Percentiles rank a stretch among this genome's conserved stretches.
Evolutionary conservation across 2,113 vertebrate genomes (phyloP).

Genomic region (Lathamus discolor): DNA sequence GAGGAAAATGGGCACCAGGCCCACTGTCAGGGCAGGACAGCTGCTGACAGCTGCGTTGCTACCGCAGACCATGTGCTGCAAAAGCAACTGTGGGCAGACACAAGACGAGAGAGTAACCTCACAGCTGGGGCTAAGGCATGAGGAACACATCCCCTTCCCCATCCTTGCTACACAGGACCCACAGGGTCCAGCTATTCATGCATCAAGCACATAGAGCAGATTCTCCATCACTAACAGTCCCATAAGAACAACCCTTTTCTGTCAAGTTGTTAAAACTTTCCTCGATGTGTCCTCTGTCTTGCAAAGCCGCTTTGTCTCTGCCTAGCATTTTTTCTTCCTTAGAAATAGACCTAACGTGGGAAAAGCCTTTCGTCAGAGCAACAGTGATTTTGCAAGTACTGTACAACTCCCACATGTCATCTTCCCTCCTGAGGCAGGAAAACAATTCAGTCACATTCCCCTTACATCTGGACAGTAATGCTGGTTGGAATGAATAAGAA

Average conservation of each 20-base stretch:
- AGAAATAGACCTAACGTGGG: neutral
- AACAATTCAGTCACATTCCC: constrained; percentile 9
- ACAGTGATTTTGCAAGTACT: constrained; percentile 30
- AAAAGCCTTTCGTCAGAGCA: constrained; percentile 19
- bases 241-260: neutral
- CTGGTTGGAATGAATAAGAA: neutral
- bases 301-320: neutral
- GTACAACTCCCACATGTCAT: constrained; percentile 6
- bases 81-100: neutral
- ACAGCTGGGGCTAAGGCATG: fast-evolving
- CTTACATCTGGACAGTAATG: constrained; percentile 21
- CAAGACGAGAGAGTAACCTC: fast-evolving
- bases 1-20: neutral
- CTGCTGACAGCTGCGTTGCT: fast-evolving
- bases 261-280: neutral
- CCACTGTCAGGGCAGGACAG: neutral
- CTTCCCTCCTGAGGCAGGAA: constrained; percentile 5
- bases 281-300: neutral
- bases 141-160: neutral
- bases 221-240: neutral
- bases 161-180: neutral
- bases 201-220: neutral
- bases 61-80: neutral
- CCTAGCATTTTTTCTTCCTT: constrained; percentile 18
- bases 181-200: neutral